Conservation (phyloP, 2,797 vertebrate genomes). For the Cygnus olor region DNA sequence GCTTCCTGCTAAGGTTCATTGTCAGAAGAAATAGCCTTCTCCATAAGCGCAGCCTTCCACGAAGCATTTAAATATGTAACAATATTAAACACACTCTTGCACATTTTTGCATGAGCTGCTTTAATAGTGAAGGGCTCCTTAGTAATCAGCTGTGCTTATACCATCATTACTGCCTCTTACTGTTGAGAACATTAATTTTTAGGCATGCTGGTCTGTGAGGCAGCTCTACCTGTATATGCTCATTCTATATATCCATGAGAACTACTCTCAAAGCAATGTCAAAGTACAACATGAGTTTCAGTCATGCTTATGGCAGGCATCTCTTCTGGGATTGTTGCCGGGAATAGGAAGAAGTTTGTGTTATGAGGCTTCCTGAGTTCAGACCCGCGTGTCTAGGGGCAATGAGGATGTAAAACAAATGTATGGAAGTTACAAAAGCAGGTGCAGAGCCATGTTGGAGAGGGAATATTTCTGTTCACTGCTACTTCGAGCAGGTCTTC, state of each 20-base stretch:
- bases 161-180: not conserved
- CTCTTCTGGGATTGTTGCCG: fast-evolving
- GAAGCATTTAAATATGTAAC: not conserved
- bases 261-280: not conserved
- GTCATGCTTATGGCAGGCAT: not conserved
- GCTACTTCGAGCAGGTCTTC: not conserved
- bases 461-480: not conserved
- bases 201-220: not conserved
- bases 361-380: not conserved
- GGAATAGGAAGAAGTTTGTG: not conserved
- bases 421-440: not conserved
- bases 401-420: not conserved
- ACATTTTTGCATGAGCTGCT: not conserved
- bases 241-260: not conserved
- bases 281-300: not conserved
- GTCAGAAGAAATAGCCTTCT: not conserved
- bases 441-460: not conserved
- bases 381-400: not conserved
- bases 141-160: not conserved
- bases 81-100: not conserved
- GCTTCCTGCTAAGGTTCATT: not conserved
- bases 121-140: not conserved
- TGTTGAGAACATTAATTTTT: not conserved
- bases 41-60: not conserved
- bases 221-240: not conserved